These are phyloP conservation scores for Escarpia spicata DNA, from an alignment of 2,888 invertebrate species.

Conservation along the genomic window DNA sequence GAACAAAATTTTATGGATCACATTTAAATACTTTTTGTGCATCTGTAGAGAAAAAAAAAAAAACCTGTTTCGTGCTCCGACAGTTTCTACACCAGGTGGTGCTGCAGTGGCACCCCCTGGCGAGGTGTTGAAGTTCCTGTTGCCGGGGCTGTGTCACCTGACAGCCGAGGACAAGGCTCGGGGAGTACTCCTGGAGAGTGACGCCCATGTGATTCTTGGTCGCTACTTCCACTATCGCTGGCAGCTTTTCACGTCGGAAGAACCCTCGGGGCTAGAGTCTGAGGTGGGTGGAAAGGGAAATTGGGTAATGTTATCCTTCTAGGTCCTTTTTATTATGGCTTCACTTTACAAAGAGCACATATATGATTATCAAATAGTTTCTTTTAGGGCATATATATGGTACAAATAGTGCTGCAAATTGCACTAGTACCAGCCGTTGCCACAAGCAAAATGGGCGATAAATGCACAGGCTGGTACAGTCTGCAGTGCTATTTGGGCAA, in stretches of 20 bases:
- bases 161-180: conserved; percentile 33
- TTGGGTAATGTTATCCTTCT: neutral
- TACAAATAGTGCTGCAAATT: no score
- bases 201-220: neutral
- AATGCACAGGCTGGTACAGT: no score
- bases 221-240: neutral
- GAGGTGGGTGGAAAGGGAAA: neutral
- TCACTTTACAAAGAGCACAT: no score
- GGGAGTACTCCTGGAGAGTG: neutral
- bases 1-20: neutral
- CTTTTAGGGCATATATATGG: no score
- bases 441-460: no score
- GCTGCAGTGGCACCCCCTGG: neutral
- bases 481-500: no score
- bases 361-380: no score
- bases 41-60: neutral
- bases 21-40: neutral
- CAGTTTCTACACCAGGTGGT: neutral
- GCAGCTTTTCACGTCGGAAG: neutral
- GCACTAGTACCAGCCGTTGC: no score
- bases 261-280: neutral
- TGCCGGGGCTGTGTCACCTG: conserved; percentile 29
- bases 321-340: no score
- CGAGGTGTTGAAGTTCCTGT: conserved; percentile 28
- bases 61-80: neutral